Evolutionary conservation across 1,140 invertebrate genomes (phyloP), one percentile per base, ranked within the genome.

Genomic region (Zophobas atratus): DNA sequence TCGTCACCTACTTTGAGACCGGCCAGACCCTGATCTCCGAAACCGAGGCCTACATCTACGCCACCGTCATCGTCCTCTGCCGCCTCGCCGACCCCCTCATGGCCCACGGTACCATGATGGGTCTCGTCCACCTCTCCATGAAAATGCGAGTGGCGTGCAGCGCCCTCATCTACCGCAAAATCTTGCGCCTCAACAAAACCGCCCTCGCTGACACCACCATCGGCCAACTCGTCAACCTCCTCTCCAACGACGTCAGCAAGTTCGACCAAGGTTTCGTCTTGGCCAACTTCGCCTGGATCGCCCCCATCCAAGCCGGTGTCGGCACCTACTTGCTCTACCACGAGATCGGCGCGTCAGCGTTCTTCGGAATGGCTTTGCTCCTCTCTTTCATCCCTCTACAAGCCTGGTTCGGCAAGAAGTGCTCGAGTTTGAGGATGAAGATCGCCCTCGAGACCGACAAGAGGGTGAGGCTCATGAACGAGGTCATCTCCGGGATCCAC

Each of bases 171-270:
- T 97, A 96, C 86, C 90, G 93, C 84, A 96, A 96, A 89, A 92
- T 91, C 34, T 85, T 94, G 33, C 88, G 89, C 33, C 83, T 95
- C 6, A 93, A 90, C 63, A 91, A 91, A 83, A 91, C 89, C 1
- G 91, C 95, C 1, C 84, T 96, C 39, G 91, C 91, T 20, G 89
- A 94, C 84, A 95, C 95, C 1, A 95, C 95, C 1, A 90, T 91
- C 38, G 96, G 96, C 5, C 93, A 98, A 88, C 93, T 98, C 84
- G 93, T 98, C n/a, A 98, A 98, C 88, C 88, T 98, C 5, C 88
- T 98, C 80, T 96, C 96, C n/a, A 98, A 97, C 85, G 96, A 98
- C 85, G 92, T 94, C 70, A 92, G 91, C 63, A 85, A 87, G 63
- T 89, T 90, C 75, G 89, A 90, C 57, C 80, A 82, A 56, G 49